These are phyloP conservation scores for Drosophila paranaensis DNA, from an alignment of 2,888 invertebrate species.

Conservation along the genomic window DNA sequence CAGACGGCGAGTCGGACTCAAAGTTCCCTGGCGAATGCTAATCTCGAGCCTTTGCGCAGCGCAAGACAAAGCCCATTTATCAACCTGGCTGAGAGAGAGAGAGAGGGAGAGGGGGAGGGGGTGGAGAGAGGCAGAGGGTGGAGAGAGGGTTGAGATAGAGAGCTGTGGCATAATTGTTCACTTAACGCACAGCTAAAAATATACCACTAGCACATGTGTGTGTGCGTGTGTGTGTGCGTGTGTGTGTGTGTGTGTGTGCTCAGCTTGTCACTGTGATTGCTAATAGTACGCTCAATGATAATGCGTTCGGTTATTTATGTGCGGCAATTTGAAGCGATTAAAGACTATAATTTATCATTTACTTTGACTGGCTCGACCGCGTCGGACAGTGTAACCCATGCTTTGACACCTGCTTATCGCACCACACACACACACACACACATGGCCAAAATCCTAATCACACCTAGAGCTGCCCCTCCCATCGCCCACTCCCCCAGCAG, in stretches of 20 bases:
- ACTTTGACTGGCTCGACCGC: background rate
- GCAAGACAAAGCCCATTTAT: slow-evolving; percentile 70
- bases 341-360: slow-evolving; percentile 63
- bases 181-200: slow-evolving; percentile 78
- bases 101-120: background rate
- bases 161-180: slow-evolving; percentile 71
- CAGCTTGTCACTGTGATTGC: slow-evolving; percentile 69
- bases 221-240: slow-evolving; percentile 28
- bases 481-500: background rate
- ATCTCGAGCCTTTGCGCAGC: slow-evolving; percentile 64
- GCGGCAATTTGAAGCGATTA: slow-evolving; percentile 65
- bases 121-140: background rate
- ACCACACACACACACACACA: background rate
- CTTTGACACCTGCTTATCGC: slow-evolving; percentile 28
- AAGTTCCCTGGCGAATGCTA: slow-evolving; percentile 42
- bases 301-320: slow-evolving; percentile 74
- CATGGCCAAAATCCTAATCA: background rate
- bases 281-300: slow-evolving; percentile 72
- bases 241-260: slow-evolving; percentile 22
- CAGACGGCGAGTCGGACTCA: slow-evolving; percentile 57
- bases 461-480: background rate
- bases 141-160: background rate
- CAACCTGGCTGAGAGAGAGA: slow-evolving; percentile 44
- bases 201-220: slow-evolving; percentile 43
- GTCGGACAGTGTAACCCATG: slow-evolving; percentile 22